Percentiles rank a stretch among this genome's conserved stretches.
Conservation (phyloP, 2,888 invertebrate species). For the Macrosiphum euphorbiae region DNA sequence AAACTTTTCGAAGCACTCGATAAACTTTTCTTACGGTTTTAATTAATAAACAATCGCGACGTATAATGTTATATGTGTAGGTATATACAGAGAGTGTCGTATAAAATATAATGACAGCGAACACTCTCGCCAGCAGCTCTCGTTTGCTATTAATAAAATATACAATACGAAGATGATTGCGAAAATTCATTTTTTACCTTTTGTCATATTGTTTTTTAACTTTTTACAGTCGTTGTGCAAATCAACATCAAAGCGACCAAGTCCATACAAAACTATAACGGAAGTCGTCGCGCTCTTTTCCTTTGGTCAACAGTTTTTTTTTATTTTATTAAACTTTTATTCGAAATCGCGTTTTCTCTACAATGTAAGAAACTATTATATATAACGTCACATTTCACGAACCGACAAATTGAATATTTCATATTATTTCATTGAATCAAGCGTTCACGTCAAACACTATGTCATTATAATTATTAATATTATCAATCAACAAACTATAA, state of each 20-base stretch:
- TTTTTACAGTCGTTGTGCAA: not conserved
- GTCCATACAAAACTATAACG: not conserved
- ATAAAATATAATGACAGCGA: not conserved
- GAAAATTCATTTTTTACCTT: not conserved
- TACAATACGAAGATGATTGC: not conserved
- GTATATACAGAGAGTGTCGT: not conserved
- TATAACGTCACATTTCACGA: not conserved
- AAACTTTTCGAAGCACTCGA: slow-evolving; percentile 35
- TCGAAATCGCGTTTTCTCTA: not conserved
- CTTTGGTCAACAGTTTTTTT: not conserved
- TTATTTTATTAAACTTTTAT: not conserved
- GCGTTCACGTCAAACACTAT: not conserved
- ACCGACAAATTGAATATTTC: not conserved
- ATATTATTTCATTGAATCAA: not conserved
- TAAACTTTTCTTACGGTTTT: slow-evolving; percentile 3
- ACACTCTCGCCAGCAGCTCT: not conserved
- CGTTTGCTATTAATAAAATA: not conserved
- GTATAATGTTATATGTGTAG: not conserved
- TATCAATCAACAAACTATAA: not conserved
- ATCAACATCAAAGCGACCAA: not conserved
- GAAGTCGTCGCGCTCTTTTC: not conserved
- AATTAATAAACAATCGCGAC: not conserved
- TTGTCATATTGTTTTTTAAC: not conserved
- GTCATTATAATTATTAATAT: no score
- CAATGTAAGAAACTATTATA: not conserved